Conservation (phyloP, 2,797 vertebrate genomes). For the Semotilus atromaculatus region DNA sequence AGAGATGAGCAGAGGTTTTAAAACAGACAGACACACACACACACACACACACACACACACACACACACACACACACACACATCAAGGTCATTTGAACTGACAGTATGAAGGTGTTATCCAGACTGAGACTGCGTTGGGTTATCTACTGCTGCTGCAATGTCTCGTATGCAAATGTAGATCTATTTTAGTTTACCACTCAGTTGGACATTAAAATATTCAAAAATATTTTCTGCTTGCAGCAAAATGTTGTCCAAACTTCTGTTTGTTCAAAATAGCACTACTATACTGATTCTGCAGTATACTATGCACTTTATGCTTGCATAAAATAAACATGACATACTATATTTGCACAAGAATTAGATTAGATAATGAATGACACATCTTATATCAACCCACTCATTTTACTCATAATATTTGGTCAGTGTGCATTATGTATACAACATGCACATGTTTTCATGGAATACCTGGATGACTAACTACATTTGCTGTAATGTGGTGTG, state of each 20-base stretch:
- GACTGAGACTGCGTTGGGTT: background rate
- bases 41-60: background rate
- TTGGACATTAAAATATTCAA: background rate
- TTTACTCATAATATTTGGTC: background rate
- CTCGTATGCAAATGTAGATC: background rate
- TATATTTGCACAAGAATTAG: background rate
- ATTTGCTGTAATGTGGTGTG: background rate
- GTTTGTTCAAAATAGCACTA: background rate
- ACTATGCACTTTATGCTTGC: background rate
- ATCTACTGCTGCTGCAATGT: background rate
- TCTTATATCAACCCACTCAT: background rate
- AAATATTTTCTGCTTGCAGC: background rate
- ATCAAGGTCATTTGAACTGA: slow-evolving; percentile 2
- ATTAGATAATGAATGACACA: background rate
- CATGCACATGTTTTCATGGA: background rate
- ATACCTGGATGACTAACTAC: background rate
- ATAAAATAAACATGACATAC: background rate
- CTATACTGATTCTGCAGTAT: background rate
- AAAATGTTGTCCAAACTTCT: background rate
- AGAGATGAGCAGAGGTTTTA: background rate
- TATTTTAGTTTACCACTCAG: background rate
- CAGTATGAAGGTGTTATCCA: background rate
- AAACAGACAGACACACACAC: background rate
- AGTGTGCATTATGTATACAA: background rate
- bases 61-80: background rate